Percentiles rank a stretch among this genome's conserved stretches.
Conservation (phyloP, 2,113 vertebrate genomes). For the Phalacrocorax pelagicus region DNA sequence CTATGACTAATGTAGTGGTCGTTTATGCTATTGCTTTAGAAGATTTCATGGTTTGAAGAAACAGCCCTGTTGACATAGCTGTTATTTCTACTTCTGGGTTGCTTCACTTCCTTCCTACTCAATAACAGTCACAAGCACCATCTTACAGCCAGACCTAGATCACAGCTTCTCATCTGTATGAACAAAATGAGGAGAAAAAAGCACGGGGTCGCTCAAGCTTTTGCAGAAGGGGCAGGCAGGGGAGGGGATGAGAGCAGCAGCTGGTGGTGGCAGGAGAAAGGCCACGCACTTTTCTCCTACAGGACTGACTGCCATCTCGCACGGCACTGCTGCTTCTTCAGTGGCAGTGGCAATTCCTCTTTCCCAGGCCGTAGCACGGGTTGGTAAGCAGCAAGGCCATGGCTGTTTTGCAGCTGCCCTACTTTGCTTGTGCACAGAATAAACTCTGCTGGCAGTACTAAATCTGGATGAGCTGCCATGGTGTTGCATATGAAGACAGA, state of each 20-base stretch:
- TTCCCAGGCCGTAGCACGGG: background rate
- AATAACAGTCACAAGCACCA: background rate
- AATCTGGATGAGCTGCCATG: background rate
- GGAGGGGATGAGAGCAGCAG: no score
- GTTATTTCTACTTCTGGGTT: slow-evolving; percentile 30
- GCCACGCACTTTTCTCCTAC: background rate
- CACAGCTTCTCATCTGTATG: background rate
- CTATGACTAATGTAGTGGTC: background rate
- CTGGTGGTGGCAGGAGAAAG: no score
- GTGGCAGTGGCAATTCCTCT: rapidly evolving
- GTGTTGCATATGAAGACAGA: rapidly evolving
- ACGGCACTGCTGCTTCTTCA: background rate
- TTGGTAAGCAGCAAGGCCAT: rapidly evolving
- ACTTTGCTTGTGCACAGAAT: rapidly evolving
- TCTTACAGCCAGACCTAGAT: background rate
- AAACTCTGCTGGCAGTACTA: background rate
- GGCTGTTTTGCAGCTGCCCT: background rate
- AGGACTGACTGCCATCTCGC: rapidly evolving
- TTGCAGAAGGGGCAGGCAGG: background rate
- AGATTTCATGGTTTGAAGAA: slow-evolving; percentile 19
- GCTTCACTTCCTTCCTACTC: slow-evolving; percentile 43
- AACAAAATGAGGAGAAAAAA: background rate
- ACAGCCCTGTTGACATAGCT: background rate
- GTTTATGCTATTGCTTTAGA: background rate
- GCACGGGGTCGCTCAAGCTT: rapidly evolving